Conservation (phyloP, 30 jellyfish, hydroid and myxozoan species). For the Hydra vulgaris region DNA sequence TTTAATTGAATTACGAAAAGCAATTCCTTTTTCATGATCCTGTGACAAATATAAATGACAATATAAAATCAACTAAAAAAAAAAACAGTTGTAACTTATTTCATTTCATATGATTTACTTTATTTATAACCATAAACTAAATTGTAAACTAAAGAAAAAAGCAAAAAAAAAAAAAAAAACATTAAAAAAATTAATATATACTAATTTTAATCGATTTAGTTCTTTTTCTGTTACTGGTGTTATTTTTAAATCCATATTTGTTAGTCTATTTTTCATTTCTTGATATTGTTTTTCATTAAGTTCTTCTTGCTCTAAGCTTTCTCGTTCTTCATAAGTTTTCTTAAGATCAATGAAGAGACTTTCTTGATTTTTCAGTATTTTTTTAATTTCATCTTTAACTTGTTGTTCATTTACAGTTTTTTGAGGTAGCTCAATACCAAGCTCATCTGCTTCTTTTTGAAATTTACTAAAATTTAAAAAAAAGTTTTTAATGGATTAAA, state of each 20-base stretch:
- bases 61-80: too few species aligned
- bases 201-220: slow-evolving; percentile 38
- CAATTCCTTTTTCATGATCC: not conserved
- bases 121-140: too few species aligned
- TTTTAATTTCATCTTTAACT: slow-evolving; percentile 51
- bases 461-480: not conserved
- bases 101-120: too few species aligned
- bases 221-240: slow-evolving; percentile 54
- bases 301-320: slow-evolving; percentile 25
- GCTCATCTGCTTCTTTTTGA: slow-evolving; percentile 59
- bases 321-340: slow-evolving; percentile 60
- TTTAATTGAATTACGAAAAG: not conserved
- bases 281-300: slow-evolving; percentile 28
- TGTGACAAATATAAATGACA: too few species aligned
- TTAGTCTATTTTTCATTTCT: slow-evolving; percentile 41
- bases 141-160: too few species aligned
- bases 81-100: too few species aligned
- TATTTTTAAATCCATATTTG: slow-evolving; percentile 31
- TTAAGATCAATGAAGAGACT: slow-evolving; percentile 54
- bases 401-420: slow-evolving; percentile 58
- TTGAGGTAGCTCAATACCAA: slow-evolving; percentile 24
- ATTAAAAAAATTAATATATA: not conserved
- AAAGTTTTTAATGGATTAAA: too few species aligned
- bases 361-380: slow-evolving; percentile 63
- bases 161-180: too few species aligned